These are phyloP conservation scores for Spatulosminthurus flaviceps DNA, from an alignment of 2,888 invertebrate genomes.

Conservation along the genomic window DNA sequence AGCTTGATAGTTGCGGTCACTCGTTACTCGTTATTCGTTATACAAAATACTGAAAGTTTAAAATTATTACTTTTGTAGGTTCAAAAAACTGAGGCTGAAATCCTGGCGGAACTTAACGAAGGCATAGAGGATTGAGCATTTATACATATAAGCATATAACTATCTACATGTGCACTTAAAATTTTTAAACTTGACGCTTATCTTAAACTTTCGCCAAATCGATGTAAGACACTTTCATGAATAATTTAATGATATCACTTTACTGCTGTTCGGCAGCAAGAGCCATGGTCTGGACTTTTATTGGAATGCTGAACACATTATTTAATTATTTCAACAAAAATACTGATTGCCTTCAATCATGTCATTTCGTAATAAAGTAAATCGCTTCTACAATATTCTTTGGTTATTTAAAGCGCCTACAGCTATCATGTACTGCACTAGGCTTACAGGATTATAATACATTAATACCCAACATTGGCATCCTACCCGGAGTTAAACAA, in stretches of 20 bases:
- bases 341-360: neutral
- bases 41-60: too few species aligned
- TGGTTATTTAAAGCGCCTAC: neutral
- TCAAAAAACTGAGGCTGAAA: conserved; percentile 26
- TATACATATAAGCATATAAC: neutral
- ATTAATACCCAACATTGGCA: too few species aligned
- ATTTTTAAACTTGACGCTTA: conserved; percentile 15
- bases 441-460: too few species aligned
- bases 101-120: conserved; percentile 37
- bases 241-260: neutral
- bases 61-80: conserved; percentile 26
- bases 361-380: conserved; percentile 5
- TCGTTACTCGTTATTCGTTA: too few species aligned
- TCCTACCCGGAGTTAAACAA: too few species aligned
- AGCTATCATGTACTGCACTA: too few species aligned
- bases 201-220: neutral
- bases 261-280: neutral
- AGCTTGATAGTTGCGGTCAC: too few species aligned
- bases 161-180: neutral
- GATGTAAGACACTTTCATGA: neutral
- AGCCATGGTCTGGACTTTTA: too few species aligned
- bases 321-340: neutral
- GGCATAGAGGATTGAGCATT: conserved; percentile 24
- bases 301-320: neutral
- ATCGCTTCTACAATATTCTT: neutral